phyloP scores from a whole-genome alignment of 2,888 invertebrate species.

The Gastracanthus pulcherrimus region DNA sequence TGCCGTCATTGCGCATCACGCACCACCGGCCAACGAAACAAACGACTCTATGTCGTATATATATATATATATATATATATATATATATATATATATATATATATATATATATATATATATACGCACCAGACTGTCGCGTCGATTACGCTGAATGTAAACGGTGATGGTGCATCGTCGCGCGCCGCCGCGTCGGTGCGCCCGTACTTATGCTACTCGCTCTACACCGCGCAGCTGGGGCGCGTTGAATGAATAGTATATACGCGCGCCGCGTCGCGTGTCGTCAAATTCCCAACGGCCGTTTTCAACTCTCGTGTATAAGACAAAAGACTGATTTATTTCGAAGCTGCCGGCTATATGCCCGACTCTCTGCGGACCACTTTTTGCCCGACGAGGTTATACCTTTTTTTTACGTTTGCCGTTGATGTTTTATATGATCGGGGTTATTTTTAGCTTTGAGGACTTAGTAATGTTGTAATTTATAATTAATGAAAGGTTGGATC shows the following conservation, averaged over 20 bases:
- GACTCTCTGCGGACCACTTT: slow-evolving; percentile 72
- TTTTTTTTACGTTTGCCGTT: not conserved
- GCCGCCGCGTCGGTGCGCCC: not conserved
- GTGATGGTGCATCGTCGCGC: slow-evolving; percentile 43
- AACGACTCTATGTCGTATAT: too few species aligned
- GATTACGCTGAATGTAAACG: slow-evolving; percentile 49
- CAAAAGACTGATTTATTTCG: slow-evolving; percentile 73
- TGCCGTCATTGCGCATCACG: not conserved
- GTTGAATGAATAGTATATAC: slow-evolving; percentile 48
- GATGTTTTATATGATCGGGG: not conserved
- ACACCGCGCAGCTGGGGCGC: slow-evolving; percentile 41
- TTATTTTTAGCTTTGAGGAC: not conserved
- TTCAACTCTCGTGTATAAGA: slow-evolving; percentile 66
- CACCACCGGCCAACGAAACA: not conserved
- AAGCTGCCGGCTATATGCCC: slow-evolving; percentile 65
- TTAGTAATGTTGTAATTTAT: not conserved
- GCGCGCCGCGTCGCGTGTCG: slow-evolving; percentile 54
- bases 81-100: too few species aligned
- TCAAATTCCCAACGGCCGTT: slow-evolving; percentile 72
- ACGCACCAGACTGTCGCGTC: not conserved
- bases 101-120: too few species aligned
- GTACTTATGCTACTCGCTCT: not conserved
- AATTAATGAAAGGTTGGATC: too few species aligned
- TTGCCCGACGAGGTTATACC: slow-evolving; percentile 36
- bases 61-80: too few species aligned